These are phyloP conservation scores for Oligia latruncula DNA, from an alignment of 2,888 invertebrate species.

Conservation along the genomic window DNA sequence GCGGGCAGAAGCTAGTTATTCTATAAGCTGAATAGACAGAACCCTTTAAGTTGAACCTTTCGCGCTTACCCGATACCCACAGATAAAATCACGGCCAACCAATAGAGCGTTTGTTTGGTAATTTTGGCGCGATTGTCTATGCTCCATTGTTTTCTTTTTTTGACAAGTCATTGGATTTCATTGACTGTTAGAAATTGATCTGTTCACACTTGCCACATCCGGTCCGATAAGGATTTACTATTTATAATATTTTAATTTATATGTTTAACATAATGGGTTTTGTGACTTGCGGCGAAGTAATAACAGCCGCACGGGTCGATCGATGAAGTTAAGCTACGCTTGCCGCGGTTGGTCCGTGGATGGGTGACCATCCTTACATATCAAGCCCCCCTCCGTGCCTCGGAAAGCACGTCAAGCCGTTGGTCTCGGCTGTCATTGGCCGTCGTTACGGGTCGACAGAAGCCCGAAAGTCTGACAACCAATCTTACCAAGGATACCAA, in stretches of 20 bases:
- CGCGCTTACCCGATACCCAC: slow-evolving; percentile 35
- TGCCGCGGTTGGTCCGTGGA: background rate
- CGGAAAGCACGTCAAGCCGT: no score
- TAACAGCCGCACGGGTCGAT: background rate
- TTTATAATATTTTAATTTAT: slow-evolving; percentile 57
- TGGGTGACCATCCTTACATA: no score
- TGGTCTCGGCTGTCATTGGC: no score
- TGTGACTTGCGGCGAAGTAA: background rate
- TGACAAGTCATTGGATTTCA: slow-evolving; percentile 72
- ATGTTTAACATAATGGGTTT: slow-evolving; percentile 58
- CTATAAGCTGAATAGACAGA: slow-evolving; percentile 13
- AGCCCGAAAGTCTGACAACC: no score
- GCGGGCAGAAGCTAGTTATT: no score
- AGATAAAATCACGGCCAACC: slow-evolving; percentile 75
- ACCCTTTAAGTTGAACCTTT: slow-evolving; percentile 10
- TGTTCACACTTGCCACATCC: slow-evolving; percentile 72
- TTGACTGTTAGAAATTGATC: slow-evolving; percentile 65
- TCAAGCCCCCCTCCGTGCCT: no score
- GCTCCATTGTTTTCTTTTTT: slow-evolving; percentile 78
- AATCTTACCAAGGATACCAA: no score
- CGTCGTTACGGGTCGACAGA: no score
- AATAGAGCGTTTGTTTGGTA: slow-evolving; percentile 81
- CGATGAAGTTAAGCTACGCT: background rate
- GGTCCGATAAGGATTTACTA: slow-evolving; percentile 56
- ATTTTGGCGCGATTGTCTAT: slow-evolving; percentile 83